Conservation (phyloP, 23 tunicate genomes). For the Botrylloides violaceus region DNA sequence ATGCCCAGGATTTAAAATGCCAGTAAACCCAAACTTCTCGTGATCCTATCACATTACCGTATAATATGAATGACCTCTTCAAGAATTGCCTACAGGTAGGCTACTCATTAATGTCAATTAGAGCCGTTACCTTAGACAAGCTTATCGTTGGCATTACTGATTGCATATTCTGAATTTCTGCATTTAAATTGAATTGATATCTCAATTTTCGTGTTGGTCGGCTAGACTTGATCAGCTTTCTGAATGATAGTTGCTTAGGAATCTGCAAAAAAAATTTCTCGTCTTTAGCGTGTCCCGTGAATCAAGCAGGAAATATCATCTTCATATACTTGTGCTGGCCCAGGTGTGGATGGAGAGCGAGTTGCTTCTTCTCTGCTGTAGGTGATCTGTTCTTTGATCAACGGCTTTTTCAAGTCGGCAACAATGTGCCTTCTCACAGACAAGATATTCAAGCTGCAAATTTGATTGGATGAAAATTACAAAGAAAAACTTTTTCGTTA, state of each 20-base stretch:
- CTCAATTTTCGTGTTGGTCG: slow-evolving; percentile 27
- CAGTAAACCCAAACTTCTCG: no score
- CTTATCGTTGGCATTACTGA: slow-evolving; percentile 55
- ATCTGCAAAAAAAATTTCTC: no score
- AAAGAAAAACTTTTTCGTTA: no score
- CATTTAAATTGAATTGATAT: slow-evolving; percentile 35
- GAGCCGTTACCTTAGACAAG: slow-evolving; percentile 38
- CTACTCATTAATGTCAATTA: no score
- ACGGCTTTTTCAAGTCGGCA: slow-evolving; percentile 38
- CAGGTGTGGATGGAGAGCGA: slow-evolving; percentile 29
- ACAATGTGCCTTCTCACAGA: slow-evolving; percentile 66
- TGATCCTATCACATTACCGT: no score
- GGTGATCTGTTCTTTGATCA: slow-evolving; percentile 29
- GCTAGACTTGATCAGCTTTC: slow-evolving; percentile 36
- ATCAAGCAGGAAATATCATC: no score
- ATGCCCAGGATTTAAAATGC: no score
- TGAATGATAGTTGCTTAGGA: slow-evolving; percentile 50
- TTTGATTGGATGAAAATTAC: no score
- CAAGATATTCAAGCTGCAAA: slow-evolving; percentile 50
- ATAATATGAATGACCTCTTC: no score
- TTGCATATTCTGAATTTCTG: slow-evolving; percentile 53
- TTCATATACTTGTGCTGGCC: slow-evolving; percentile 8
- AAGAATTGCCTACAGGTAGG: no score
- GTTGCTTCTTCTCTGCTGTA: slow-evolving; percentile 22
- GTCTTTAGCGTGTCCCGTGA: no score